Evolutionary conservation across 2,888 invertebrate genomes (phyloP), one percentile per base, ranked within the genome.

Genomic region (Dinocampus coccinellae): DNA sequence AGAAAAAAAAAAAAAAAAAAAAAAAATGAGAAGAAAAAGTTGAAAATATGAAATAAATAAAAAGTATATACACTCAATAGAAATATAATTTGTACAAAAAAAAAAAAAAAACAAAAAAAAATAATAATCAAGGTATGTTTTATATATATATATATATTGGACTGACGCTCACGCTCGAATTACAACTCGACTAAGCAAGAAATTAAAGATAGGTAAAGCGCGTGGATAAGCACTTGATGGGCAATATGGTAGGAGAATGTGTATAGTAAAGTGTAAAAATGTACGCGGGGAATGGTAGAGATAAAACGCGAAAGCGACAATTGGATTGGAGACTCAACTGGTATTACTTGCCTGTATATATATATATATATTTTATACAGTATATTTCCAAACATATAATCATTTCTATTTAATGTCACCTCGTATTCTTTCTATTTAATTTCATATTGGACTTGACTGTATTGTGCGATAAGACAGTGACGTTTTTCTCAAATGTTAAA

Each of bases 161-260:
- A 47, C 47, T 47, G 16, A 47, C 66, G 66, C 26, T 39, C 71
- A 66, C 71, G 42, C 47, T 33, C 55, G 39, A 65, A 70, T 65
- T 65, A 60, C 52, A 64, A 60, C 52, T 65, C 52, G 66, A 66
- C 71, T 66, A 57, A 71, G 61, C 61, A 55, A 67, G 71, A 71
- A 71, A 71, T 71, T 66, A 42, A 66, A 71, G 71, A 71, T 71
- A 71, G 71, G 61, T 71, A 66, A n/a, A 66, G 57, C 66, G 66
- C 66, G 66, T 66, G 66, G 66, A 66, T 66, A 61, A 71, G 66
- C 55, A 62, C 53, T 66, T 60, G 66, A 39, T 65, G 65, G 24
- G 71, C 39, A 55, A 53, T 71, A 71, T 66, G 42, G 71, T 52
- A 70, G 66, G 70, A 70, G 70, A 62, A 67, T 16, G 26, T 63